Base-by-base conservation (phyloP, 2,888 invertebrate genomes). In the Gisinianus flammeolus region DNA sequence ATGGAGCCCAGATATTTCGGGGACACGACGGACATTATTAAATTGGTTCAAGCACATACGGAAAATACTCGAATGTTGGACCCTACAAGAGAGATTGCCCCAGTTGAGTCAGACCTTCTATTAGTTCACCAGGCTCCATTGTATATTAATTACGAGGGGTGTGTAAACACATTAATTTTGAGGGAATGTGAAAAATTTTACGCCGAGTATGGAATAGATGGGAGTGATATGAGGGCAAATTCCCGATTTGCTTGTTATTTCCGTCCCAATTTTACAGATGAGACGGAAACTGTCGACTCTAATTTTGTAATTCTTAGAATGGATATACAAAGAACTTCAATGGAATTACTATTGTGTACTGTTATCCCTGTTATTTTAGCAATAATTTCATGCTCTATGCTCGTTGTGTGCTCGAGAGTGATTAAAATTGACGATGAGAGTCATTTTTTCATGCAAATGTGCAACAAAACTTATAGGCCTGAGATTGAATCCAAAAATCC, bases 341-440 rank as follows among this genome's bases (percentile, higher is more conserved):
- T 91, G 82, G 94, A 95, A 87, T 94, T 95, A 87, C 85, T 95
- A 81, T 89, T 62, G 12, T 94, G 94, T 31, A 90, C 94, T 52
- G 88, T 93, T 62, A 88, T 95, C 85, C 95, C 95, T 0, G 92
- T 94, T 73, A 91, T 93, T 31, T 87, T 95, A 78, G 93, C 94
- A 86, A 91, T 94, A 73, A 91, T 95, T 56, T 95, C 95, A 78
- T 95, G 95, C 87, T 89, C 94, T 83, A 93, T 94, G 66, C 88
- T 95, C 85, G 89, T 95, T 86, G 88, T 95, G 81, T 95, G 95
- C 87, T 95, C 95, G 88, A 90, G 90, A 83, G 93, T 94, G 54
- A 93, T 95, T 77, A 93, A 93, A 85, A 95, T 95, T 79, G 95
- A 95, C 74, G 94, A 95, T 87, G 95, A 95, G 87, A 94, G 95